Evolutionary conservation across 1,140 invertebrate species (phyloP).

Genomic region (Bombus consobrinus): DNA sequence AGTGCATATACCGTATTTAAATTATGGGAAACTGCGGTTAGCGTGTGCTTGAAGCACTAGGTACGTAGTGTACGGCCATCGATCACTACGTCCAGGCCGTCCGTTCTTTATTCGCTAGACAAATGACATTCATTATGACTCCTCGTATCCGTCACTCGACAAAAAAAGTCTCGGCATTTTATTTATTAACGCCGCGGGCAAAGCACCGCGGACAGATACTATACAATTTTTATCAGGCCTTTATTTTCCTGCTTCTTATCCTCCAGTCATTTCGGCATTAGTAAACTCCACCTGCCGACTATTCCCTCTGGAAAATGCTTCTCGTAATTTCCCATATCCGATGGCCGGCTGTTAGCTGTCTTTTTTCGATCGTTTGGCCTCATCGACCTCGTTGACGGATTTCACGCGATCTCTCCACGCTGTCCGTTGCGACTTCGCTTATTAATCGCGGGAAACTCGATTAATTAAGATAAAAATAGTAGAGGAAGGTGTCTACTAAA

Average conservation of each 20-base stretch:
- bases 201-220: slow-evolving; percentile 42
- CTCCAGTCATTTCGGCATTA: slow-evolving; percentile 28
- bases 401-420: background rate
- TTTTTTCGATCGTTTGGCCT: background rate
- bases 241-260: slow-evolving; percentile 57
- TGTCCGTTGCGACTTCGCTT: background rate
- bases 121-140: slow-evolving; percentile 70
- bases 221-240: slow-evolving; percentile 57
- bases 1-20: slow-evolving; percentile 55
- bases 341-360: background rate
- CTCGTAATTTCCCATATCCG: background rate
- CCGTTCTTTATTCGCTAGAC: slow-evolving; percentile 63
- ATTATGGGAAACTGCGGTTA: slow-evolving; percentile 63
- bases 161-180: slow-evolving; percentile 52
- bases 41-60: slow-evolving; percentile 45
- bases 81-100: slow-evolving; percentile 56
- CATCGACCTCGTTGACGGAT: slow-evolving; percentile 11
- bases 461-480: slow-evolving; percentile 41
- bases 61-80: slow-evolving; percentile 55
- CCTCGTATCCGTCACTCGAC: slow-evolving; percentile 30
- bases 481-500: background rate
- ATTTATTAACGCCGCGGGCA: slow-evolving; percentile 59
- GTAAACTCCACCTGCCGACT: background rate
- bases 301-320: background rate
- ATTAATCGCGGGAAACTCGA: slow-evolving; percentile 47